Base-by-base conservation (phyloP, 2,888 invertebrate species). In the Lobophora halterata region DNA sequence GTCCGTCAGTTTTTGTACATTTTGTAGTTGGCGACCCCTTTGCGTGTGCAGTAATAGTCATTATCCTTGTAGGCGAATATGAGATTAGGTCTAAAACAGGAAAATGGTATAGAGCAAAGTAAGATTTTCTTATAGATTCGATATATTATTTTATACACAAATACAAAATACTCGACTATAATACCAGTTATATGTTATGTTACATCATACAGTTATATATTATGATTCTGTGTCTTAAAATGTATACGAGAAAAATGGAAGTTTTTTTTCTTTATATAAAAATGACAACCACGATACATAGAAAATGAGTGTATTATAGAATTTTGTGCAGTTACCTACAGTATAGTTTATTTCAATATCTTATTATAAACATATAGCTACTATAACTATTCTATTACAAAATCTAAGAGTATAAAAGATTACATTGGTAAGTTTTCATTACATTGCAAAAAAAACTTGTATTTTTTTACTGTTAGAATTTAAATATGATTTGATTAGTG, bases 361-460 rank as follows among this genome's bases (percentile, higher is more conserved):
- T 55, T 59, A 53, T 33, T 64, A 67, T 68, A 66, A n/a, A 42
- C 62, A 70, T 69, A 69, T 38, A 68, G 29, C 68, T 71, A 71
- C 59, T 23, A 36, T 54, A 42, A 33, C 67, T 75, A 71, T 44
- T 25, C 72, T 75, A 76, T 61, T 74, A 77, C 67, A 73, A 74
- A 76, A 71, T 75, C 69, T 78, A 75, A 66, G 67, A 72, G 76
- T 79, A 79, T 69, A 78, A 79, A 79, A 79, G 57, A 58, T 71
- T 68, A 69, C 52, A 58, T 59, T 58, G 28, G 34, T 28, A 32
- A 26, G 38, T 32, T 32, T 19, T 13, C 25, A 18, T 44, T 30
- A 25, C 31, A 45, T 49, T 43, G 46, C 40, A 27, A 35, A 40
- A 37, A 5, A 20, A 21, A n/a, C n/a, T n/a, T n/a, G 14, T 32